These are phyloP conservation scores for Choreutis nemorana DNA, from an alignment of 2,888 invertebrate species.

Conservation along the genomic window DNA sequence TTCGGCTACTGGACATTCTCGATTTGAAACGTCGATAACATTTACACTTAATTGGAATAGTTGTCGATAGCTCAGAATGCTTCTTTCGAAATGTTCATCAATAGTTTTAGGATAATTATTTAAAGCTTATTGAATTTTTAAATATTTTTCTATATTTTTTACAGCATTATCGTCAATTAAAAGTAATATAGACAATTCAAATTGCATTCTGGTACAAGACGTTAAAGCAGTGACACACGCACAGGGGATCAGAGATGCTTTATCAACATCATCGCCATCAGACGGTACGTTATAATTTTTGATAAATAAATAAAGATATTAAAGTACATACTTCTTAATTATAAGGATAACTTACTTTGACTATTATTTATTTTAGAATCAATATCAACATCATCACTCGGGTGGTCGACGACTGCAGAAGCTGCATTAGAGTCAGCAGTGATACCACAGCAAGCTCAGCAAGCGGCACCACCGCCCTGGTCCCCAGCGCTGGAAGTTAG, in stretches of 20 bases:
- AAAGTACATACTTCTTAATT: no score
- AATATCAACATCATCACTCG: constrained; percentile 54
- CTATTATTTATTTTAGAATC: constrained; percentile 68
- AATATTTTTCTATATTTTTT: no score
- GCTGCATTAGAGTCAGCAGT: constrained; percentile 63
- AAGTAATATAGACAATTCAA: constrained; percentile 85
- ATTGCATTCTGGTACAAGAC: constrained; percentile 90
- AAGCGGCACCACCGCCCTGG: constrained; percentile 80
- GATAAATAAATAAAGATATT: no score
- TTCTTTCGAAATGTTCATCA: no score
- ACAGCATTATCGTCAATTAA: constrained; percentile 91
- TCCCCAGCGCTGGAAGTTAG: constrained; percentile 80
- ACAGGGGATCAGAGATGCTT: constrained; percentile 80
- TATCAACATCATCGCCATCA: constrained; percentile 58
- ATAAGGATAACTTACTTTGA: constrained; percentile 1
- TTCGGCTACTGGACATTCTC: constrained; percentile 40
- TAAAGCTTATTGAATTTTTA: no score
- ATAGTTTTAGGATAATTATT: no score
- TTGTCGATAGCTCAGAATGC: no score
- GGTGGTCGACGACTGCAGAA: constrained; percentile 63
- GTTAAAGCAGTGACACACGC: constrained; percentile 88
- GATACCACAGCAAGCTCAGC: constrained; percentile 74
- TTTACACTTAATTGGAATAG: constrained; percentile 41
- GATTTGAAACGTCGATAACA: constrained; percentile 37
- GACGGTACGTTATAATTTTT: constrained; percentile 34